A percentile compares a stretch with the other conserved stretches of the same genome.
phyloP scores from a whole-genome alignment of 2,113 vertebrate species.

The Zosterops borbonicus region DNA sequence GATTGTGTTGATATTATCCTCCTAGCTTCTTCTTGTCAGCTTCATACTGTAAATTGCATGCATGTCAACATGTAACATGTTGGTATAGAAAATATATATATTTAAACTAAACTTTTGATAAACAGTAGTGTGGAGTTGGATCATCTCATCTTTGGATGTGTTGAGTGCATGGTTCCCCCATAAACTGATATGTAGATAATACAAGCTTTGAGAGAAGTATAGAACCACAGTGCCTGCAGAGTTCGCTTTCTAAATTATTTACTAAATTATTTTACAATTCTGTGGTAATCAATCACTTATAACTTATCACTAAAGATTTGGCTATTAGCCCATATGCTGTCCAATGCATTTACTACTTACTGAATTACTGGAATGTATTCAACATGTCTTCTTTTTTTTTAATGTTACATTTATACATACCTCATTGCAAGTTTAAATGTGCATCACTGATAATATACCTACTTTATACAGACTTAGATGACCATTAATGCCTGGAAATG shows the following conservation, averaged over 20 bases:
- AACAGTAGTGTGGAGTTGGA: neutral
- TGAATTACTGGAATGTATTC: neutral
- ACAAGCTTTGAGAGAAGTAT: neutral
- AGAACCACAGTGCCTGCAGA: neutral
- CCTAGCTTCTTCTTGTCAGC: neutral
- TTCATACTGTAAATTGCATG: neutral
- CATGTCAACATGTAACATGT: neutral
- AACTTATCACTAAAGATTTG: neutral
- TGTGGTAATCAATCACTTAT: neutral
- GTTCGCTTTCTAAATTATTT: neutral
- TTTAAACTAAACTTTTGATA: neutral
- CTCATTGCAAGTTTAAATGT: neutral
- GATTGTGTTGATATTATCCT: neutral
- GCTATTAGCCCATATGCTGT: neutral
- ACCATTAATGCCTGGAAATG: neutral
- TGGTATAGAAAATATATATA: neutral
- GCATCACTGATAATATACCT: neutral
- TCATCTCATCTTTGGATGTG: neutral
- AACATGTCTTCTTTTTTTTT: neutral
- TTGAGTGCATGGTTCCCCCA: neutral
- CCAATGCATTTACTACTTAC: neutral
- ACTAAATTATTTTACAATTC: neutral
- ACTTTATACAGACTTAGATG: neutral
- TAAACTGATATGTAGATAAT: neutral
- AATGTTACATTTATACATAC: neutral